Percentiles rank a stretch among this genome's conserved stretches.
Evolutionary conservation across 2,888 invertebrate genomes (phyloP).

Genomic region (Gisinianus flammeolus): DNA sequence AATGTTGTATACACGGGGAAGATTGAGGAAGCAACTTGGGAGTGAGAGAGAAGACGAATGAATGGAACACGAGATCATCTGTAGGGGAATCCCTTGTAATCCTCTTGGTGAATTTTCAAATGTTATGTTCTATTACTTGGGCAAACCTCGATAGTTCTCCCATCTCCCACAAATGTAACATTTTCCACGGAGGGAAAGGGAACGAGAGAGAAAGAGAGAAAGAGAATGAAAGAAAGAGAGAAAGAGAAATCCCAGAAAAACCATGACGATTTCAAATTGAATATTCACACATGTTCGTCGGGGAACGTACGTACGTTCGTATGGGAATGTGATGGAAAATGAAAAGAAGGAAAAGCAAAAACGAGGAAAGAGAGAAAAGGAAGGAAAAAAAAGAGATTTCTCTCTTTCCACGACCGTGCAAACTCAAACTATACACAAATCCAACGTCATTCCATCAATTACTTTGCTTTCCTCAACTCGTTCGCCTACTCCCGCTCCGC

Average conservation of each 20-base stretch:
- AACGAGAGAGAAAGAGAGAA: no score
- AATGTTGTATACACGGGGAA: background rate
- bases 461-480: background rate
- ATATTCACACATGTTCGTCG: conserved; percentile 24
- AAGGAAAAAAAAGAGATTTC: background rate
- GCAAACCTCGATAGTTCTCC: background rate
- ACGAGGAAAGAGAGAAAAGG: no score
- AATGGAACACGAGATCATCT: conserved; percentile 46
- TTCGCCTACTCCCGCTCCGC: background rate
- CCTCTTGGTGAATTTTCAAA: conserved; percentile 42
- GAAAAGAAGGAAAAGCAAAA: background rate
- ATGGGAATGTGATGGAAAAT: no score
- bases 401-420: background rate
- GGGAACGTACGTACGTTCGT: no score
- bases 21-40: background rate
- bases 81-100: conserved; percentile 46
- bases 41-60: conserved; percentile 32
- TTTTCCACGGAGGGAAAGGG: background rate
- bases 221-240: background rate
- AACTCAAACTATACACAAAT: background rate
- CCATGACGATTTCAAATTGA: background rate
- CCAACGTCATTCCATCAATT: conserved; percentile 2
- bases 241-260: background rate
- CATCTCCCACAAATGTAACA: background rate
- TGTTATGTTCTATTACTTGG: conserved; percentile 17